These are phyloP conservation scores for Ictidomys tridecemlineatus DNA, from an alignment of 2,113 vertebrate genomes.

Conservation along the genomic window DNA sequence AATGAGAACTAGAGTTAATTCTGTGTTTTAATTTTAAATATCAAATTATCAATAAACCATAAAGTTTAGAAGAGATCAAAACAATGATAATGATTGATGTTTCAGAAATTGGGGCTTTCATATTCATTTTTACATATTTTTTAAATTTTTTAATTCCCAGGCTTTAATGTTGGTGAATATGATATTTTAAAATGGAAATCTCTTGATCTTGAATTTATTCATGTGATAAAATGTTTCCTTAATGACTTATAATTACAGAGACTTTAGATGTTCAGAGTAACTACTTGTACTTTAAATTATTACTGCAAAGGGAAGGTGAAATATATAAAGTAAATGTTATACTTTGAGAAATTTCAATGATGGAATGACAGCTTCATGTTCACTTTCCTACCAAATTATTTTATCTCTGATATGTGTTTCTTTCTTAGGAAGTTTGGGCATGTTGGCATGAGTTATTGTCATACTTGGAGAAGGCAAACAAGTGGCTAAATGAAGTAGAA, in stretches of 20 bases:
- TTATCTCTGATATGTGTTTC: neutral
- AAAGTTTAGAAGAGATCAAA: neutral
- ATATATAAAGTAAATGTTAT: neutral
- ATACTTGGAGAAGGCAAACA: constrained; percentile 95
- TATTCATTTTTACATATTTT: neutral
- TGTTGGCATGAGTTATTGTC: constrained; percentile 96
- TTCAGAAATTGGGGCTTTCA: neutral
- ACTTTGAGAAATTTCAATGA: constrained; percentile 52
- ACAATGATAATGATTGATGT: neutral
- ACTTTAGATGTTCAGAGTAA: constrained; percentile 16
- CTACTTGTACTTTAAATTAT: constrained; percentile 38
- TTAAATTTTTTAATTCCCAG: neutral
- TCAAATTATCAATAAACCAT: neutral
- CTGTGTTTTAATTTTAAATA: constrained; percentile 4
- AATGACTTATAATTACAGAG: constrained; percentile 61
- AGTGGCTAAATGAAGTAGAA: constrained; percentile 96
- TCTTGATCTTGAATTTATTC: constrained; percentile 58
- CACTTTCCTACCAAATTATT: constrained; percentile 5
- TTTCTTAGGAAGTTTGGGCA: constrained; percentile 96
- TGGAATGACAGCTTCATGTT: neutral
- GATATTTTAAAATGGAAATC: constrained; percentile 55
- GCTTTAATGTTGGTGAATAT: neutral
- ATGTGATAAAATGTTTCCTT: constrained; percentile 59
- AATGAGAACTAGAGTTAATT: neutral
- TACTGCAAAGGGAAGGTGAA: neutral